phyloP scores from a whole-genome alignment of 2,888 invertebrate species.

The Odontocerum albicorne region DNA sequence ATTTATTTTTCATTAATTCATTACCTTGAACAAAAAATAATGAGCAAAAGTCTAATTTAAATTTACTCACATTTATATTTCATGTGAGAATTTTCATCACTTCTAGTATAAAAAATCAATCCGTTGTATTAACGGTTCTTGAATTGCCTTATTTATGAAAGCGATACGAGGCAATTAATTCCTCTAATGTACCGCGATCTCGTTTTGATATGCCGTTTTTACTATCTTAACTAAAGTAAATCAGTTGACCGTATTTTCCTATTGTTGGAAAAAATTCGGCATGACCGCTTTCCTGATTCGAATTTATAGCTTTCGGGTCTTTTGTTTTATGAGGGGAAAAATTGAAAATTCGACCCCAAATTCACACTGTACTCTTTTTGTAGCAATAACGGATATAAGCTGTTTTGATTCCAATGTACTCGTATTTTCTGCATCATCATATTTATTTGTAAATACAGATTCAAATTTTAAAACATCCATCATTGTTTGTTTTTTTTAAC shows the following conservation, averaged over 20 bases:
- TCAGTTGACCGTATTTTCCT: constrained; percentile 8
- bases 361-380: constrained; percentile 8
- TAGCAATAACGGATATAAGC: constrained; percentile 3
- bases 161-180: not conserved
- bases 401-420: too few relatives aligned
- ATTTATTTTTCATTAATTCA: too few relatives aligned
- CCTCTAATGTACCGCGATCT: constrained; percentile 2
- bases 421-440: too few relatives aligned
- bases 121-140: not conserved
- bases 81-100: too few relatives aligned
- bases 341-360: constrained; percentile 7
- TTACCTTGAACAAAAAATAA: too few relatives aligned
- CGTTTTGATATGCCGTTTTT: not conserved
- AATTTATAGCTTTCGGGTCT: constrained; percentile 9
- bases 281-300: constrained; percentile 9
- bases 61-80: too few relatives aligned
- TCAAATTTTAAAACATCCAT: too few relatives aligned
- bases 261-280: constrained; percentile 9
- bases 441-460: too few relatives aligned
- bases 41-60: too few relatives aligned
- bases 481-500: too few relatives aligned
- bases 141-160: constrained; percentile 1
- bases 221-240: constrained; percentile 12
- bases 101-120: constrained; percentile 4
- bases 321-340: constrained; percentile 7